Percentiles rank a stretch among this genome's conserved stretches.
phyloP scores from a whole-genome alignment of 2,888 invertebrate species.

The Sphaerophoria rueppellii region DNA sequence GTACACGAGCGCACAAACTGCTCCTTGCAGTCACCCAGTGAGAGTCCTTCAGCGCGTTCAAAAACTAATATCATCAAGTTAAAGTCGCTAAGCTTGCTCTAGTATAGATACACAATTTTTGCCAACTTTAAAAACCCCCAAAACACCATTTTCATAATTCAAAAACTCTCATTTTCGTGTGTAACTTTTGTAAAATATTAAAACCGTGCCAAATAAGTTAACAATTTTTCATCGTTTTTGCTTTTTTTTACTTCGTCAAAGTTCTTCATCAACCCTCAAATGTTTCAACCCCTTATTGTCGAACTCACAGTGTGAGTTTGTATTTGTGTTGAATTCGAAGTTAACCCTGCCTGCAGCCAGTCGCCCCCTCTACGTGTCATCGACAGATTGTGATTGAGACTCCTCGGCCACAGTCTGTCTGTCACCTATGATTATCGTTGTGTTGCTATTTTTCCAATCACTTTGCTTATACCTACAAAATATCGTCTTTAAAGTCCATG shows the following conservation, averaged over 20 bases:
- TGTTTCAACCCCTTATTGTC: neutral
- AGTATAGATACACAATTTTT: constrained; percentile 51
- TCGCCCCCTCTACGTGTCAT: constrained; percentile 51
- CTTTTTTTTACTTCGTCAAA: neutral
- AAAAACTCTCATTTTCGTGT: neutral
- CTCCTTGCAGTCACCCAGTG: constrained; percentile 64
- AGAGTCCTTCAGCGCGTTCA: constrained; percentile 46
- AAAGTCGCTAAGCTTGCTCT: constrained; percentile 27
- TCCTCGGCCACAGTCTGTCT: too few relatives aligned
- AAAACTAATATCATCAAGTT: constrained; percentile 2
- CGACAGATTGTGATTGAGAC: too few relatives aligned
- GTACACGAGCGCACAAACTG: constrained; percentile 34
- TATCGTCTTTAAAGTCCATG: constrained; percentile 80
- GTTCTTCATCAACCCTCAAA: neutral
- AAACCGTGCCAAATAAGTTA: neutral
- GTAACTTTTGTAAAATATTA: neutral
- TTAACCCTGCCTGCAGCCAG: constrained; percentile 3
- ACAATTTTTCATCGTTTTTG: neutral
- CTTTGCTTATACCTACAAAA: constrained; percentile 81
- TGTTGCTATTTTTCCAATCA: constrained; percentile 81
- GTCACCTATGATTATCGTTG: constrained; percentile 80
- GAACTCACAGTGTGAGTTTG: neutral
- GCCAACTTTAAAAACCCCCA: neutral
- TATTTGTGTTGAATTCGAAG: neutral
- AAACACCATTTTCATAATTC: neutral